A percentile compares a stretch with the other conserved stretches of the same genome.
Conservation (phyloP, 2,888 invertebrate genomes). For the Escarpia spicata region DNA sequence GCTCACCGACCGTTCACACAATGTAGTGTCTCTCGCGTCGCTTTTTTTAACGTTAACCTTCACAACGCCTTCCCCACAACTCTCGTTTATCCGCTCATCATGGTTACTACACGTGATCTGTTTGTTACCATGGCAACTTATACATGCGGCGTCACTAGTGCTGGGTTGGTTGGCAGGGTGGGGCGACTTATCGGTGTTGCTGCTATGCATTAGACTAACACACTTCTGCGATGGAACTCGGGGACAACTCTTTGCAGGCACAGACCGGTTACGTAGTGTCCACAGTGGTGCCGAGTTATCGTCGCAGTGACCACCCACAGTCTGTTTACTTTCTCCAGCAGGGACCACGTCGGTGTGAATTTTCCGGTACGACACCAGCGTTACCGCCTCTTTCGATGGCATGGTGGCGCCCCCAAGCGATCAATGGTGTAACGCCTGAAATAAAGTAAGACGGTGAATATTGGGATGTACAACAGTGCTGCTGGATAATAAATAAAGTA, state of each 20-base stretch:
- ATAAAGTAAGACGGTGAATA: not conserved
- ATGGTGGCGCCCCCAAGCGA: not conserved
- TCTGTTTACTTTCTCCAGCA: not conserved
- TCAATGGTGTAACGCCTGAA: not conserved
- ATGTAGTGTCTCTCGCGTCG: not conserved
- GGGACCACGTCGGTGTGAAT: not conserved
- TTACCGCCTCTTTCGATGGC: not conserved
- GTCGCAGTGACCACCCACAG: not conserved
- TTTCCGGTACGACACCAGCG: not conserved
- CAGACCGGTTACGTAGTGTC: not conserved
- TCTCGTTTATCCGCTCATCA: not conserved
- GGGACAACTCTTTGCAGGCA: not conserved
- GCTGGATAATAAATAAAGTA: not conserved
- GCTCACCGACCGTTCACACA: not conserved
- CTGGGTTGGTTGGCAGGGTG: not conserved
- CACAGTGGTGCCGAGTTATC: not conserved
- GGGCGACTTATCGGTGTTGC: not conserved
- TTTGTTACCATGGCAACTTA: not conserved
- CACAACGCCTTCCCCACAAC: not conserved
- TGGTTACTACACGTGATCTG: not conserved
- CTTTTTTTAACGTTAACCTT: not conserved
- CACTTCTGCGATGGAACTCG: not conserved
- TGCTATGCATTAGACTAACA: not conserved
- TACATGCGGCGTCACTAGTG: not conserved
- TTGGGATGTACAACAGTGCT: not conserved